Evolutionary conservation across 1,140 invertebrate genomes (phyloP).

Genomic region (Scaptomyza hsui): DNA sequence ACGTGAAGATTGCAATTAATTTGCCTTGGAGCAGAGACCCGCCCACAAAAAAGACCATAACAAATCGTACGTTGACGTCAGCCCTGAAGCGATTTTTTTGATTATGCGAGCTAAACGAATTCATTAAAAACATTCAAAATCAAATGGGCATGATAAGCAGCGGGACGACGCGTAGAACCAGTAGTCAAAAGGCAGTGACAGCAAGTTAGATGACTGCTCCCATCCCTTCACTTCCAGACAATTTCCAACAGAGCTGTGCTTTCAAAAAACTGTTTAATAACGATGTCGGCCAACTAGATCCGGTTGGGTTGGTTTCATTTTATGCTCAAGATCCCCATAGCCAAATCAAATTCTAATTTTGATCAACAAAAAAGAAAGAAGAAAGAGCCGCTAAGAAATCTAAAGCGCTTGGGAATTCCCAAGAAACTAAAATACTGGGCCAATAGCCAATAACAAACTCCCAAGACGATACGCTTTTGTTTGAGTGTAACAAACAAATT

Average conservation of each 20-base stretch:
- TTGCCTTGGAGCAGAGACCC: slow-evolving; percentile 7
- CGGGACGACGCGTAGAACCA: slow-evolving; percentile 62
- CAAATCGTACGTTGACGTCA: slow-evolving; percentile 38
- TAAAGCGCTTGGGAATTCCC: slow-evolving; percentile 67
- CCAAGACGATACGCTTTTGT: slow-evolving; percentile 50
- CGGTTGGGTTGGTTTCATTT: slow-evolving; percentile 62
- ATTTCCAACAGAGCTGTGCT: slow-evolving; percentile 4
- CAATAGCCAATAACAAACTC: slow-evolving; percentile 66
- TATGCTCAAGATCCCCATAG: slow-evolving; percentile 30
- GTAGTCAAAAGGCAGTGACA: slow-evolving; percentile 44
- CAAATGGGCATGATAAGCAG: slow-evolving; percentile 22
- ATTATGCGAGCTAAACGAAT: slow-evolving; percentile 32
- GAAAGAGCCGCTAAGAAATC: slow-evolving; percentile 68
- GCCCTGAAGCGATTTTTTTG: slow-evolving; percentile 27
- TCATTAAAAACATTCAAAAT: slow-evolving; percentile 29
- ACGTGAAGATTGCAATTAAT: slow-evolving; percentile 19
- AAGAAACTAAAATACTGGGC: slow-evolving; percentile 64
- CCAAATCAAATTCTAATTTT: slow-evolving; percentile 43
- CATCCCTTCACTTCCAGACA: neutral
- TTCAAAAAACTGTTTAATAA: slow-evolving; percentile 23
- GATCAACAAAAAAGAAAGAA: slow-evolving; percentile 40
- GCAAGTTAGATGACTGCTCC: slow-evolving; percentile 5
- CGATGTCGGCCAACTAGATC: slow-evolving; percentile 66
- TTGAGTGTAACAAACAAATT: slow-evolving; percentile 65
- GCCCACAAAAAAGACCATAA: slow-evolving; percentile 14